phyloP scores from a whole-genome alignment of 2,888 invertebrate genomes.

The Eudemis profundana region DNA sequence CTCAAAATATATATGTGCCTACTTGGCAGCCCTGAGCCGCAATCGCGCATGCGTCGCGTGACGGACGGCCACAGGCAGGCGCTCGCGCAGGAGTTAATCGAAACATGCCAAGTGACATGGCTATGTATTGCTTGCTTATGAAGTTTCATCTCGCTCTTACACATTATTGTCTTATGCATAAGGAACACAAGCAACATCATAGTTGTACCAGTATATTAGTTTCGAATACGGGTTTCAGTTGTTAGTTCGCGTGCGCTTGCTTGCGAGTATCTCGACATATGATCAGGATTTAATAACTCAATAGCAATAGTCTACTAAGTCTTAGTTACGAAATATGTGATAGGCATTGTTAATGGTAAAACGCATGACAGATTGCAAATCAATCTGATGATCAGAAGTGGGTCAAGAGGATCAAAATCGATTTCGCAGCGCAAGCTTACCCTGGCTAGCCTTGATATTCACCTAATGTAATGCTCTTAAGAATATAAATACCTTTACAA shows the following conservation, averaged over 20 bases:
- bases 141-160: neutral
- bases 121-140: neutral
- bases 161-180: neutral
- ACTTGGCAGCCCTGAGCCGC: conserved; percentile 36
- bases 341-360: neutral
- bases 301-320: conserved; percentile 1
- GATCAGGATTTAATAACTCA: conserved; percentile 11
- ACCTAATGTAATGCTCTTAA: too few species aligned
- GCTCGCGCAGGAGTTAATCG: conserved; percentile 24
- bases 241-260: too few species aligned
- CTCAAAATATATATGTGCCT: conserved; percentile 14
- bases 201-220: neutral
- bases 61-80: conserved; percentile 33
- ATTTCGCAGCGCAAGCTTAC: neutral
- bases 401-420: neutral
- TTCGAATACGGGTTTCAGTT: neutral
- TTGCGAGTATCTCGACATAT: conserved; percentile 1
- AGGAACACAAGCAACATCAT: neutral
- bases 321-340: conserved; percentile 1
- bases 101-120: conserved; percentile 5
- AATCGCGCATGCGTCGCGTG: conserved; percentile 33
- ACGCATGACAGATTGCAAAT: neutral
- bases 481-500: too few species aligned
- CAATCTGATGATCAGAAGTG: neutral
- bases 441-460: neutral